These are phyloP conservation scores for Troides helena DNA, from an alignment of 2,888 invertebrate genomes.

Conservation along the genomic window DNA sequence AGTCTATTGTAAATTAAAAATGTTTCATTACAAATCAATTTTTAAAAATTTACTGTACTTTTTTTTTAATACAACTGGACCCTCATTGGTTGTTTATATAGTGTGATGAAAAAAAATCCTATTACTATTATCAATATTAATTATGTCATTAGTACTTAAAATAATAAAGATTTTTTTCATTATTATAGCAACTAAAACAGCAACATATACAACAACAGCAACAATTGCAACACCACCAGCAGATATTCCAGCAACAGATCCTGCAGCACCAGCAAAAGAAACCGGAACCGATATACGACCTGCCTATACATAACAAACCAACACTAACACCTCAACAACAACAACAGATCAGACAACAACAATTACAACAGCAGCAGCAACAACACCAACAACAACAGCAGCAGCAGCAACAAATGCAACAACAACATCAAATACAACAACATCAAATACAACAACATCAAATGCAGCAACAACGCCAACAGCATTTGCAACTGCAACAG, in stretches of 20 bases:
- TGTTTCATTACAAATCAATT: no score
- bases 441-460: slow-evolving; percentile 40
- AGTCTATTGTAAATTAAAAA: no score
- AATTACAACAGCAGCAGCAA: slow-evolving; percentile 38
- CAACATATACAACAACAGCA: slow-evolving; percentile 41
- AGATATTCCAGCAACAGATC: slow-evolving; percentile 36
- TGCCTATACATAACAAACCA: slow-evolving; percentile 72
- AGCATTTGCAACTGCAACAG: slow-evolving; percentile 38
- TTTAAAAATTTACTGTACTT: no score
- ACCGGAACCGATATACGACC: slow-evolving; percentile 70
- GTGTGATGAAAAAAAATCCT: no score
- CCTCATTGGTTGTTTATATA: no score
- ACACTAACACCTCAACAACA: slow-evolving; percentile 50
- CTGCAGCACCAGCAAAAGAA: slow-evolving; percentile 53
- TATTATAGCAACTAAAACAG: slow-evolving; percentile 36
- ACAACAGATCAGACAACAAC: slow-evolving; percentile 41
- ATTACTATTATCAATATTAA: no score
- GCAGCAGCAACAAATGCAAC: slow-evolving; percentile 38
- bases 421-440: slow-evolving; percentile 41
- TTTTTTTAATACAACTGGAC: no score
- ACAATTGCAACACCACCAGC: slow-evolving; percentile 37
- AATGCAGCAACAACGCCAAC: slow-evolving; percentile 41
- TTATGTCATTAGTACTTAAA: no score
- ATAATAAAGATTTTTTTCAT: background rate
- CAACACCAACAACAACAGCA: slow-evolving; percentile 36